Percentiles rank a stretch among this genome's conserved stretches.
These are phyloP conservation scores for Harpalus rubripes DNA, from an alignment of 2,888 invertebrate species.

Conservation along the genomic window DNA sequence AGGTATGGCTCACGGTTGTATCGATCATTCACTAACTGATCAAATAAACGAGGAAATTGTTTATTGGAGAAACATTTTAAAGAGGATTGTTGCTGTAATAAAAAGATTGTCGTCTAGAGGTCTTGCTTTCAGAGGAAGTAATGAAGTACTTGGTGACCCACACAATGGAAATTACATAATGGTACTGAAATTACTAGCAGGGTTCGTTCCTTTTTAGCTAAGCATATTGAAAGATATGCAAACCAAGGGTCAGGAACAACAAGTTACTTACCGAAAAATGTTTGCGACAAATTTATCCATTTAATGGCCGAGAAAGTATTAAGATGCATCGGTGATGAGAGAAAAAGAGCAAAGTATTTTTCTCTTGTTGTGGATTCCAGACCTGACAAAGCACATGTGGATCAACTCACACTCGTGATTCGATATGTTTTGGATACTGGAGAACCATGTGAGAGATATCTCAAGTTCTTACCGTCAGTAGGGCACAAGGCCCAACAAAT, in stretches of 20 bases:
- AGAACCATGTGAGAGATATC: constrained; percentile 68
- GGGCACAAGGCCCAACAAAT: constrained; percentile 69
- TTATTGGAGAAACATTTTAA: constrained; percentile 71
- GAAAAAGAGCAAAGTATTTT: constrained; percentile 69
- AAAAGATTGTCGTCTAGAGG: constrained; percentile 69
- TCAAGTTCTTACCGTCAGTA: constrained; percentile 68
- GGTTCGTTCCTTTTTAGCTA: constrained; percentile 71
- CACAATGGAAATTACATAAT: constrained; percentile 72
- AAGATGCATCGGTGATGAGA: constrained; percentile 68
- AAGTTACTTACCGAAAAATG: constrained; percentile 71
- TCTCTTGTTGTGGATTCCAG: constrained; percentile 70
- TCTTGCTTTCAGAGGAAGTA: constrained; percentile 69
- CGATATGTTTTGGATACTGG: constrained; percentile 68
- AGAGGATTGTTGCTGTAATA: constrained; percentile 69
- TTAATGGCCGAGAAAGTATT: constrained; percentile 71
- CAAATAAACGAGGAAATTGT: not conserved
- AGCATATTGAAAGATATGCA: constrained; percentile 70
- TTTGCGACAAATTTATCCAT: constrained; percentile 72
- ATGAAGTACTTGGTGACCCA: constrained; percentile 69
- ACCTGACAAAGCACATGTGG: constrained; percentile 70
- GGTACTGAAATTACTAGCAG: constrained; percentile 71
- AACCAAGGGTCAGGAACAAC: constrained; percentile 71
- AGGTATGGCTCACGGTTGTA: constrained; percentile 67
- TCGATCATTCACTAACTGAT: constrained; percentile 68
- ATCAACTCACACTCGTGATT: constrained; percentile 70